Conservation (phyloP, 2,797 vertebrate species). For the Fringilla coelebs region DNA sequence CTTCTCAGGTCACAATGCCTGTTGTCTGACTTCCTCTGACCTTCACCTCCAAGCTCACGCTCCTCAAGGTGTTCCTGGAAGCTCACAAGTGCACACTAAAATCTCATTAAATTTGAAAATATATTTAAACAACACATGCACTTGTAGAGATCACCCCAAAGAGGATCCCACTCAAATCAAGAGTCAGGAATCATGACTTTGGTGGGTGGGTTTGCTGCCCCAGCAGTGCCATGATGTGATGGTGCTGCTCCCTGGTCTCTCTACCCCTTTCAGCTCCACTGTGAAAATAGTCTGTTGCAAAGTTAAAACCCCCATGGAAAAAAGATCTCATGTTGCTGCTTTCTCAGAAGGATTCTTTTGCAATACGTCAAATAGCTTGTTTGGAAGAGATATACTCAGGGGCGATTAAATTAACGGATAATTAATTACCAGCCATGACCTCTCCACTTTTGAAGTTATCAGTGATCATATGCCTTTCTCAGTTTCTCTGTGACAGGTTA, state of each 20-base stretch:
- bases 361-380: neutral
- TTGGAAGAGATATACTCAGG: neutral
- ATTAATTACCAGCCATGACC: neutral
- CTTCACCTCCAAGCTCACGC: fast-evolving
- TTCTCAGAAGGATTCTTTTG: neutral
- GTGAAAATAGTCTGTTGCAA: neutral
- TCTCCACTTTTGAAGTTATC: neutral
- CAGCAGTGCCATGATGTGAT: fast-evolving
- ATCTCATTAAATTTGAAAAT: neutral
- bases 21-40: neutral
- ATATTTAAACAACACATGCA: fast-evolving
- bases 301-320: neutral
- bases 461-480: neutral
- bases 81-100: neutral
- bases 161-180: neutral
- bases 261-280: neutral
- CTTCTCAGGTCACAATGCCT: neutral
- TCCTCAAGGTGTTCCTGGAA: neutral
- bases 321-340: fast-evolving
- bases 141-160: neutral
- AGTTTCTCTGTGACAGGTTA: neutral
- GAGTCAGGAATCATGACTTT: neutral
- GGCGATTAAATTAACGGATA: neutral
- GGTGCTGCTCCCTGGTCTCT: neutral
- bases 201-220: neutral